These are phyloP conservation scores for Netelia fuscicornis DNA, from an alignment of 2,888 invertebrate species.

Conservation along the genomic window DNA sequence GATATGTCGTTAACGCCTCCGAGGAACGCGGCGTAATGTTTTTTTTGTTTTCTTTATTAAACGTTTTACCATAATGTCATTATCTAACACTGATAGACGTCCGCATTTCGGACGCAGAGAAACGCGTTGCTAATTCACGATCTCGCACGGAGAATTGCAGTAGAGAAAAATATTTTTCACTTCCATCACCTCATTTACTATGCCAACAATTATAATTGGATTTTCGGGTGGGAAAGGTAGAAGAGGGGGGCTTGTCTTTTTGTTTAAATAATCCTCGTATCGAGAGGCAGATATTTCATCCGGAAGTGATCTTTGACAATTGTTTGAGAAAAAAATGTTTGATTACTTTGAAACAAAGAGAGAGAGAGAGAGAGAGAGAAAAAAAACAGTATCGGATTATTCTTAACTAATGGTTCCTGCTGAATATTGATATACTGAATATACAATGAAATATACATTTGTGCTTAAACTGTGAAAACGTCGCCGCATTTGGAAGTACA, in stretches of 20 bases:
- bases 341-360: constrained; percentile 59
- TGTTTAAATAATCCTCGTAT: constrained; percentile 27
- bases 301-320: constrained; percentile 60
- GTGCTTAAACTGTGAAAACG: constrained; percentile 81
- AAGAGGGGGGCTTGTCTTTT: constrained; percentile 10
- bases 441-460: constrained; percentile 83
- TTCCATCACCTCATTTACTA: constrained; percentile 42
- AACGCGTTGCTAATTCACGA: constrained; percentile 52
- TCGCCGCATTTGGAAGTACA: constrained; percentile 75
- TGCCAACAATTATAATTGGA: constrained; percentile 42
- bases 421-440: constrained; percentile 76
- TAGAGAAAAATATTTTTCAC: constrained; percentile 66
- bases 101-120: constrained; percentile 46
- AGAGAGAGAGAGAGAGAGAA: constrained; percentile 41
- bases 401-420: constrained; percentile 69
- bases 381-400: constrained; percentile 66
- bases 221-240: constrained; percentile 6
- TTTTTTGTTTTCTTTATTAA: constrained; percentile 36
- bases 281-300: constrained; percentile 53
- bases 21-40: constrained; percentile 25
- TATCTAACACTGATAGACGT: constrained; percentile 45
- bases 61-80: constrained; percentile 52
- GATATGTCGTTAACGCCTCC: constrained; percentile 67
- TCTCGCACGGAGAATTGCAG: constrained; percentile 51
- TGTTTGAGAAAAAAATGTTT: constrained; percentile 35